Evolutionary conservation across 2,888 invertebrate species (phyloP), one percentile per base, ranked within the genome.

Genomic region (Boloria euphrosyne): DNA sequence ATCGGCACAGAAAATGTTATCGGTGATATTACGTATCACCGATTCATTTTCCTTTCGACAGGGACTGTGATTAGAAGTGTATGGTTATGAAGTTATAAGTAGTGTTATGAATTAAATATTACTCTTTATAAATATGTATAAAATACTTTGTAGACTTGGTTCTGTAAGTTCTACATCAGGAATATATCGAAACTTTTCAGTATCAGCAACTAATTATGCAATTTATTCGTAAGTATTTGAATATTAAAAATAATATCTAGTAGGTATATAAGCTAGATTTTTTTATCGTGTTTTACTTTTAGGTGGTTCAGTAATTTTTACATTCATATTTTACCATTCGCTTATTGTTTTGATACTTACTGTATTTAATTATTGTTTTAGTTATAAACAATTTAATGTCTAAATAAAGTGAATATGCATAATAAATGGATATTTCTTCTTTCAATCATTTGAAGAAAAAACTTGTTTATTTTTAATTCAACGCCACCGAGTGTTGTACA

Each of bases 151-250:
- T 57, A 83, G 78, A 71, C 62, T 84, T 62, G 70, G 75, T 47
- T 71, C 69, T 27, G 67, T 80, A 58, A 69, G 74, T 64, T 63
- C 74, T 47, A 65, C 74, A n/a, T 71, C 79, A 54, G 78, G 75
- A 47, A 59, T 79, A 46, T 69, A 72, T 58, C 82, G 86, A 72
- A 81, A 74, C 51, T 86, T 90, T 68, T 90, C 89, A 1, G 78
- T 83, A 64, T 83, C 89, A 49, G 62, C 84, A 16, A 64, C 72
- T 57, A 77, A 80, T 70, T 83, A 86, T 76, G 81, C 83, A 46
- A 80, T 76, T 68, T 80, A 87, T 76, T 84, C 86, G 90, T 91
- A 76, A 87, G 90, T 89, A 78, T 17, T 31, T 17, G 1, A 31
- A 53, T 31, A 53, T 53, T 31, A 7, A 31, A 7, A 31, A 31